Evolutionary conservation across 2,888 invertebrate genomes (phyloP), one percentile per base, ranked within the genome.

Genomic region (Bimastos eiseni): DNA sequence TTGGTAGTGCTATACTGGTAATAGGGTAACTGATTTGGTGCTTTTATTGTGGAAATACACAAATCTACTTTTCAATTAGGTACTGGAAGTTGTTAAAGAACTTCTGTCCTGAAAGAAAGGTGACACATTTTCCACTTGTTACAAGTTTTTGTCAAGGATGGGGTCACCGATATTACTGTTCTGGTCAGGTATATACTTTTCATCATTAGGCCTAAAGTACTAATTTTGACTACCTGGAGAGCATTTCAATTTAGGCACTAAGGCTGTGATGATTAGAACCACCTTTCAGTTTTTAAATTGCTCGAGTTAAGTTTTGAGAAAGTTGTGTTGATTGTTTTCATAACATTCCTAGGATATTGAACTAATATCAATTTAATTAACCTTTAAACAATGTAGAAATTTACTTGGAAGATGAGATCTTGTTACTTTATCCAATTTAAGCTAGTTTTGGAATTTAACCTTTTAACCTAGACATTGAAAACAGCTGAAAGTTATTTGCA

Each of bases 131-230:
- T 83, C 92, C 92, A 21, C 83, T 92, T 44, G 33, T 30, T 36
- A 91, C 89, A 5, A 44, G 44, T 55, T 92, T 92, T 90, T 92
- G 92, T 86, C 92, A 92, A 83, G 92, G 92, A 30, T 88, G 89
- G 55, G 92, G 92, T 24, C 36, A 90, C 8, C 37, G 83, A 34
- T 91, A 89, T 83, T 90, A 89, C 88, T 36, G 38, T 41, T 24
- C 36, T 88, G 92, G 91, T 89, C 44, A 91, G 91, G 91, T 91
- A 86, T 34, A 49, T 86, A n/a, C 11, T n/a, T n/a, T 70, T n/a
- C 70, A 70, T 70, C 30, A 70, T n/a, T n/a, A n/a, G n/a, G n/a
- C n/a, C n/a, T n/a, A 24, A 21, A 49, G 49, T 24, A 49, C 49
- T 24, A 49, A 49, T 49, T 44, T 24, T 1, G 24, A 49, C 49